Evolutionary conservation across 30 jellyfish, hydroid and myxozoan species (phyloP).

Genomic region (Pelagia noctiluca): DNA sequence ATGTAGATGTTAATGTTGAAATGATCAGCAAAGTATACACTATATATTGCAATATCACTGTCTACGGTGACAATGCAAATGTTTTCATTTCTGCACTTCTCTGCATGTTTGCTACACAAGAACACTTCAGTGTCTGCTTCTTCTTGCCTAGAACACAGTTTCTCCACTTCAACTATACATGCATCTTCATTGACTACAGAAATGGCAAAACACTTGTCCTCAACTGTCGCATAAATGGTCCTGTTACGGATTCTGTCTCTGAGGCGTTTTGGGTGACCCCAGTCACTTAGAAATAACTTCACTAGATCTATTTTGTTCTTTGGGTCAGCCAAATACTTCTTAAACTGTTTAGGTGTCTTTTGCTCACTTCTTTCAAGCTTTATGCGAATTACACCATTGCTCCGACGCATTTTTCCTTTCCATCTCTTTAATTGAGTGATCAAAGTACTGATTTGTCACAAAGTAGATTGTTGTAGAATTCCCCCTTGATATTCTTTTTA

Average conservation of each 20-base stretch:
- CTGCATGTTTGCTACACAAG: constrained; percentile 40
- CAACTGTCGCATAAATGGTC: constrained; percentile 47
- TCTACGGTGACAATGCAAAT: constrained; percentile 54
- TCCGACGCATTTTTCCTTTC: constrained; percentile 16
- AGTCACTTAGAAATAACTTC: constrained; percentile 19
- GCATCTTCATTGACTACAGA: constrained; percentile 21
- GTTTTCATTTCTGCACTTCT: constrained; percentile 5
- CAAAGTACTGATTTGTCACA: constrained; percentile 28
- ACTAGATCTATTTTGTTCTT: constrained; percentile 48
- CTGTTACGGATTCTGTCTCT: constrained; percentile 35
- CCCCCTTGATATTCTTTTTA: constrained; percentile 12
- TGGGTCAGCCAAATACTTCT: constrained; percentile 29
- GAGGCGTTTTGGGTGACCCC: constrained; percentile 33
- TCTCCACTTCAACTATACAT: constrained; percentile 1
- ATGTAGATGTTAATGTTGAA: constrained; percentile 12
- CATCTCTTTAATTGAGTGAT: constrained; percentile 6
- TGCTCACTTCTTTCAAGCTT: constrained; percentile 27
- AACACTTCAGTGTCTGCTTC: constrained; percentile 64
- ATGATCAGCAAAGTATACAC: constrained; percentile 27
- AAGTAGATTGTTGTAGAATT: constrained; percentile 14
- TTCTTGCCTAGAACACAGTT: constrained; percentile 25
- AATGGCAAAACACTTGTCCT: constrained; percentile 29
- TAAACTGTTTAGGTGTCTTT: constrained; percentile 23
- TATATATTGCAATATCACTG: constrained; percentile 43
- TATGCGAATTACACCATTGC: not conserved